Evolutionary conservation across 1,140 invertebrate species (phyloP).

Genomic region (Bacillus rossius): DNA sequence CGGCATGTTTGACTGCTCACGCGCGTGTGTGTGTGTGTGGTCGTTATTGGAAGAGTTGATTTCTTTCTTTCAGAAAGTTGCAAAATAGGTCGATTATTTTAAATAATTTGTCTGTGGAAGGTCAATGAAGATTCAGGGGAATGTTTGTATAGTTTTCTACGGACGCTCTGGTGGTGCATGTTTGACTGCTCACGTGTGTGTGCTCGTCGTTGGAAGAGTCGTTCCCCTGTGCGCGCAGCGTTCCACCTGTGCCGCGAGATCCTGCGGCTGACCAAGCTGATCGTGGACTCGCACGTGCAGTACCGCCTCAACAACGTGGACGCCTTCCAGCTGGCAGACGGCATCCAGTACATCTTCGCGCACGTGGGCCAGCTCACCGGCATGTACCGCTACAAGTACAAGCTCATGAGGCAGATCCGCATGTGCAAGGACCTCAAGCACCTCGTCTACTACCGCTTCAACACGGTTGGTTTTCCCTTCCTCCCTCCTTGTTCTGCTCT

Average conservation of each 20-base stretch:
- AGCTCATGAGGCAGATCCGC: constrained; percentile 98
- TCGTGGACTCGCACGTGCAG: constrained; percentile 99
- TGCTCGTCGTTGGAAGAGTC: too few species aligned
- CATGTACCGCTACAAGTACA: constrained; percentile 99
- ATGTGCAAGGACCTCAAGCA: constrained; percentile 99
- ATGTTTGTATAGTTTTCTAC: too few species aligned
- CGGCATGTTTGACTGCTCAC: too few species aligned
- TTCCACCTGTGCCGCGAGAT: constrained; percentile 99
- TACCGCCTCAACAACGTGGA: constrained; percentile 99
- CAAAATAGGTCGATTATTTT: too few species aligned
- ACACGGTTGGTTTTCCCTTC: constrained; percentile 68
- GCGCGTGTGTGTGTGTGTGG: too few species aligned
- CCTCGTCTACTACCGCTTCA: constrained; percentile 98
- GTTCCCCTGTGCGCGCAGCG: constrained; percentile 55
- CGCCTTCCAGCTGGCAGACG: constrained; percentile 97
- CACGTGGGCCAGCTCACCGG: constrained; percentile 99
- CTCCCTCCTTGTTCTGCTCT: too few species aligned
- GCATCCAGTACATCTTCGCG: constrained; percentile 99
- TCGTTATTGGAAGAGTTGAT: too few species aligned
- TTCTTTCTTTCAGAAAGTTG: too few species aligned
- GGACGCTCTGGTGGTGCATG: too few species aligned
- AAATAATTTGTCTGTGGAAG: too few species aligned
- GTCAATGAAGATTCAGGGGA: too few species aligned
- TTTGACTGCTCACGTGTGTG: too few species aligned
- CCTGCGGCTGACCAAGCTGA: constrained; percentile 92